Evolutionary conservation across 2,888 invertebrate species (phyloP).

Genomic region (Leptinotarsa peninsularis): DNA sequence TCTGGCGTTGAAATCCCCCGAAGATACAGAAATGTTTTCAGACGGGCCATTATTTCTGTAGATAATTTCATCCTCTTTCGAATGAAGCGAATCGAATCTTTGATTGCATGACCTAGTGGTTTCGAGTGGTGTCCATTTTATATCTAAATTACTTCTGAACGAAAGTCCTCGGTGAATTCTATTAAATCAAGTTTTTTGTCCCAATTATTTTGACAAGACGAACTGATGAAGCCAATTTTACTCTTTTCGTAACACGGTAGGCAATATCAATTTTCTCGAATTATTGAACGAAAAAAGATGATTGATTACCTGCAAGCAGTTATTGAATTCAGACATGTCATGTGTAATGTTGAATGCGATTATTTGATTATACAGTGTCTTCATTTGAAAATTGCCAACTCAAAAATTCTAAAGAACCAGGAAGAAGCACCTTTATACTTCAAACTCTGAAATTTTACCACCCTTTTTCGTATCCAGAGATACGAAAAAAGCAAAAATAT

Average conservation of each 20-base stretch:
- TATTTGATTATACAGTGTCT: neutral
- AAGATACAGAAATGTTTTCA: constrained; percentile 14
- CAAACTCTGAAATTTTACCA: too few species aligned
- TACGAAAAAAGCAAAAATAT: too few species aligned
- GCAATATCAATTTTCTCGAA: constrained; percentile 21
- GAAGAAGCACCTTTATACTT: too few species aligned
- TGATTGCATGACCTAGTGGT: constrained; percentile 26
- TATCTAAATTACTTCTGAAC: constrained; percentile 24
- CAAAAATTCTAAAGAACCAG: too few species aligned
- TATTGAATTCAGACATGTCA: too few species aligned
- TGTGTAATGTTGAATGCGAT: neutral
- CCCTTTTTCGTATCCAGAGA: too few species aligned
- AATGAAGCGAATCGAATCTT: constrained; percentile 26
- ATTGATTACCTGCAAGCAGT: neutral
- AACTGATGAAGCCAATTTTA: constrained; percentile 17
- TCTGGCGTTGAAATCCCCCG: constrained; percentile 16
- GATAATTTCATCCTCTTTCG: constrained; percentile 25
- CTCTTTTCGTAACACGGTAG: constrained; percentile 28
- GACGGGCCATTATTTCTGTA: constrained; percentile 15
- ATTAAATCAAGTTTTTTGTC: constrained; percentile 15
- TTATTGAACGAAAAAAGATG: neutral
- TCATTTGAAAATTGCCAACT: too few species aligned
- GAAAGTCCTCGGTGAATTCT: constrained; percentile 20
- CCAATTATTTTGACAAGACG: constrained; percentile 19
- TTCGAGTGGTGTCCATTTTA: constrained; percentile 24